phyloP scores from a whole-genome alignment of 2,113 vertebrate genomes.

The Phainopepla nitens region DNA sequence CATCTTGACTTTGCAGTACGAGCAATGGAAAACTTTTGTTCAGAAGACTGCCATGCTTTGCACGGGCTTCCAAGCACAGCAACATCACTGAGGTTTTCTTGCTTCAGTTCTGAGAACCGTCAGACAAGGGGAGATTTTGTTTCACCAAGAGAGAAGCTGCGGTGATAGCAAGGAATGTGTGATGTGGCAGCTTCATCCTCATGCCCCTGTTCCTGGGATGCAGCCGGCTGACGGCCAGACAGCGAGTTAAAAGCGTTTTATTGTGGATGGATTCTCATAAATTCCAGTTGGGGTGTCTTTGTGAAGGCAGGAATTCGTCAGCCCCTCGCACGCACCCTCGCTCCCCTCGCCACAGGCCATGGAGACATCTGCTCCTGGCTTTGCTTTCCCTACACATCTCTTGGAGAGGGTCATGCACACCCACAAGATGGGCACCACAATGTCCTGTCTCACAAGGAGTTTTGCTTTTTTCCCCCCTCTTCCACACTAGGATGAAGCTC shows the following conservation, averaged over 20 bases:
- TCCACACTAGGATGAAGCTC: neutral
- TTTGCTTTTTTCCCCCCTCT: neutral
- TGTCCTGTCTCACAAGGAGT: neutral
- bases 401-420: neutral
- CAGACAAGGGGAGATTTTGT: neutral
- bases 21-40: neutral
- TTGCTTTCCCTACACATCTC: neutral
- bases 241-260: neutral
- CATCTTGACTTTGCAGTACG: neutral
- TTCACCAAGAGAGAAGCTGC: neutral
- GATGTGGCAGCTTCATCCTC: neutral
- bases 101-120: neutral
- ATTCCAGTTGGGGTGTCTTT: conserved; percentile 3
- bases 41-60: neutral
- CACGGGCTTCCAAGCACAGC: neutral
- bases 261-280: neutral
- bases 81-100: neutral
- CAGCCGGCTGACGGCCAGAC: neutral
- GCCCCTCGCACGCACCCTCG: neutral
- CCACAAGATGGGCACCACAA: neutral
- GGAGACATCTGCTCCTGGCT: conserved; percentile 25
- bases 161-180: conserved; percentile 27
- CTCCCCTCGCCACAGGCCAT: conserved; percentile 5
- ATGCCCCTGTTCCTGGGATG: neutral
- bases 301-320: neutral